phyloP scores from a whole-genome alignment of 2,113 vertebrate genomes.

The Oceanites oceanicus region DNA sequence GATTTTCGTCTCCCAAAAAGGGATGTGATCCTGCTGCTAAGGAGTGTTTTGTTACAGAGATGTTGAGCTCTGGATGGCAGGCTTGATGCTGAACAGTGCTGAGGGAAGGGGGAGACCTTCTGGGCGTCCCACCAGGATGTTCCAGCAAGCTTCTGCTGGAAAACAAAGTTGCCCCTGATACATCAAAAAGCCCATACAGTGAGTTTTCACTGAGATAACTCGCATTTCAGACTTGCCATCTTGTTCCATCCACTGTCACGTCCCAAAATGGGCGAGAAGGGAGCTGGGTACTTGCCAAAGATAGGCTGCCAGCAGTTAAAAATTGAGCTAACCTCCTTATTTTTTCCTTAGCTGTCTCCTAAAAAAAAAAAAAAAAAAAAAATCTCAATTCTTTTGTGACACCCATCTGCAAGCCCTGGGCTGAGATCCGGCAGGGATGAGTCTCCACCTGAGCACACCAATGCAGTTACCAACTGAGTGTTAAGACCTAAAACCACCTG shows the following conservation, averaged over 20 bases:
- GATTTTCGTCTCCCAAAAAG: not conserved
- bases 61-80: not conserved
- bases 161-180: not conserved
- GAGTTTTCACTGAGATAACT: not conserved
- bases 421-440: not conserved
- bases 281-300: not conserved
- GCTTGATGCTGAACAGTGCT: not conserved
- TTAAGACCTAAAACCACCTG: not conserved
- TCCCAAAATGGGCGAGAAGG: not conserved
- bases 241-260: not conserved
- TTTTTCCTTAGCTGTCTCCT: not conserved
- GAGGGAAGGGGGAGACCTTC: fast-evolving
- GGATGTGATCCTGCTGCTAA: not conserved
- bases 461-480: not conserved
- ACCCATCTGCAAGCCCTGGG: not conserved
- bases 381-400: not conserved
- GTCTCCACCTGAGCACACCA: not conserved
- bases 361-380: not conserved
- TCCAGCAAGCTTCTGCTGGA: not conserved
- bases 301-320: not conserved
- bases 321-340: not conserved
- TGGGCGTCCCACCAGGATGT: not conserved
- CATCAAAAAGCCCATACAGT: not conserved
- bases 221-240: fast-evolving
- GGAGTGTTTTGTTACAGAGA: not conserved